phyloP scores from a whole-genome alignment of 2,888 invertebrate genomes.

The Epicampocera succincta region DNA sequence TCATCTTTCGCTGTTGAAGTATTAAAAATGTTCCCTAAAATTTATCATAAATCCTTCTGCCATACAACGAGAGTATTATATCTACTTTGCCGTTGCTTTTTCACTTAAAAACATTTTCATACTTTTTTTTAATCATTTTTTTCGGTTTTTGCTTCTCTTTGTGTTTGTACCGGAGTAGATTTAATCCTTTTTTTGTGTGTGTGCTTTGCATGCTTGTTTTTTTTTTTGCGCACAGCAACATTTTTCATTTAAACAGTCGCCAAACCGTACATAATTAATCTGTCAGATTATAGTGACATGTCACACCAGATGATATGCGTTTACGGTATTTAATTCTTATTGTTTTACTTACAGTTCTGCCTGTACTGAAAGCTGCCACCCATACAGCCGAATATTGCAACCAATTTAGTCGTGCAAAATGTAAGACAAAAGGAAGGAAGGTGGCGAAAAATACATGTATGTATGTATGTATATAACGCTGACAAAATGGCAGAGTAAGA shows the following conservation, averaged over 20 bases:
- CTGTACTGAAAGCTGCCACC: conserved; percentile 5
- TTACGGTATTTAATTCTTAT: conserved; percentile 68
- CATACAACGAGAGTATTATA: conserved; percentile 11
- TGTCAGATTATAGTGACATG: conserved; percentile 80
- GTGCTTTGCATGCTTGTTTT: conserved; percentile 1
- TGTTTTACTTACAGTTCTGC: conserved; percentile 62
- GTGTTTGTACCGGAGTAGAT: conserved; percentile 12
- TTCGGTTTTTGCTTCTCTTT: conserved; percentile 11
- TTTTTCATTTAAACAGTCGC: conserved; percentile 39
- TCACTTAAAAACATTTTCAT: conserved; percentile 22
- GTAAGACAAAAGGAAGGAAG: background rate
- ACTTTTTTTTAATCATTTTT: conserved; percentile 32
- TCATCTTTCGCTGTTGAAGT: conserved; percentile 12
- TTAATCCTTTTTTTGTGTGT: conserved; percentile 8
- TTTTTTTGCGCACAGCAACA: conserved; percentile 34
- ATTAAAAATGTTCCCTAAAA: conserved; percentile 45
- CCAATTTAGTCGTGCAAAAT: conserved; percentile 1
- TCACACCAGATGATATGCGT: conserved; percentile 73
- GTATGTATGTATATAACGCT: too few relatives aligned
- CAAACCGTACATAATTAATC: conserved; percentile 79
- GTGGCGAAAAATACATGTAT: background rate
- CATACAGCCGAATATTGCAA: background rate
- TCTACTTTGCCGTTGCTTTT: conserved; percentile 44
- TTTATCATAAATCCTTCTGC: conserved; percentile 55
- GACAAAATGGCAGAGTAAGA: background rate